Conservation (phyloP, 2,113 vertebrate species). For the Emydura subglobosa region DNA sequence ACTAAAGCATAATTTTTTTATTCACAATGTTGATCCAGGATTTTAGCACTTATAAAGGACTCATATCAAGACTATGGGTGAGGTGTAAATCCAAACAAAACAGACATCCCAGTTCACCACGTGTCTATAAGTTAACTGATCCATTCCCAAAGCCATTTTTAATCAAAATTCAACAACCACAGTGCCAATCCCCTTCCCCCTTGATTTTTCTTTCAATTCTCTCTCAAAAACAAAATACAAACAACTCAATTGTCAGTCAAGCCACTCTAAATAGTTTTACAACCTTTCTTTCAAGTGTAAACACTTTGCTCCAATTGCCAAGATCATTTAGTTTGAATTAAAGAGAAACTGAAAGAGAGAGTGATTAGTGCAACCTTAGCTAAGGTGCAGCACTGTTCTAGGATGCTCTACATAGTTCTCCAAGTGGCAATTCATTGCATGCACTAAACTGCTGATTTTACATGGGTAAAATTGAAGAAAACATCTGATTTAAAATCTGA, state of each 20-base stretch:
- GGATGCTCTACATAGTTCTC: neutral
- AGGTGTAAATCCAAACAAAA: neutral
- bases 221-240: conserved; percentile 51
- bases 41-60: neutral
- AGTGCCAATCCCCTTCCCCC: neutral
- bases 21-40: neutral
- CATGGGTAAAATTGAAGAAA: neutral
- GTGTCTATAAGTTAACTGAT: accelerated
- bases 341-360: conserved; percentile 59
- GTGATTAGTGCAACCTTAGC: conserved; percentile 22
- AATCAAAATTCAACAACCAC: conserved; percentile 14
- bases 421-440: neutral
- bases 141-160: neutral
- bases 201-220: conserved; percentile 36
- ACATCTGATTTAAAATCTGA: neutral
- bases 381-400: neutral
- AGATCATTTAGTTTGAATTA: conserved; percentile 69
- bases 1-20: neutral
- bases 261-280: conserved; percentile 68
- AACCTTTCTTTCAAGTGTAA: conserved; percentile 74
- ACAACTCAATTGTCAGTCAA: conserved; percentile 61
- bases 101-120: neutral
- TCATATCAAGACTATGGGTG: neutral
- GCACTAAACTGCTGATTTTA: neutral
- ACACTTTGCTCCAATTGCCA: conserved; percentile 72